These are phyloP conservation scores for Brachyhypopomus occidentalis DNA, from an alignment of 2,113 vertebrate species.

Conservation along the genomic window DNA sequence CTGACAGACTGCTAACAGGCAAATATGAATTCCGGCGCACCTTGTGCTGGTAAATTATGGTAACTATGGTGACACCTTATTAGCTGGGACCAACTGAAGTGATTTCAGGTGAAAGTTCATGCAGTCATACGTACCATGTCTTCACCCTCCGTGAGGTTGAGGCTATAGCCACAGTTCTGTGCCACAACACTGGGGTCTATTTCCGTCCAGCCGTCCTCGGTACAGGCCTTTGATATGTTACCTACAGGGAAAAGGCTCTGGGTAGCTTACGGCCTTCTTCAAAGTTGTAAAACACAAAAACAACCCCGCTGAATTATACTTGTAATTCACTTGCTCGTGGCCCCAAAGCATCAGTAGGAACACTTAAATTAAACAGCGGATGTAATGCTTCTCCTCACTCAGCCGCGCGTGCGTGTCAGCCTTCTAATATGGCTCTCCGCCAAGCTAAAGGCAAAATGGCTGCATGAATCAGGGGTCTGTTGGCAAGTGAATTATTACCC, in stretches of 20 bases:
- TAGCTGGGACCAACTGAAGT: not conserved
- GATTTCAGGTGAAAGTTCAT: not conserved
- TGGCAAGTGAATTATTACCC: not conserved
- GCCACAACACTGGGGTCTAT: slow-evolving; percentile 75
- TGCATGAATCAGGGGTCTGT: not conserved
- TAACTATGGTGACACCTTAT: too few relatives aligned
- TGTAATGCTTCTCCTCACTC: not conserved
- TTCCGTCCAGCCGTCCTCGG: slow-evolving; percentile 78
- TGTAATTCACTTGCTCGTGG: not conserved
- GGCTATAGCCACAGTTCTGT: slow-evolving; percentile 80
- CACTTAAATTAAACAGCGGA: too few relatives aligned
- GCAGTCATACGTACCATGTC: slow-evolving; percentile 71
- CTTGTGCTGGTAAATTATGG: too few relatives aligned
- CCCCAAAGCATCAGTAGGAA: not conserved
- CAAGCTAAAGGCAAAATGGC: not conserved
- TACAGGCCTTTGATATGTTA: slow-evolving; percentile 89
- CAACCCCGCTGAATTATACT: not conserved
- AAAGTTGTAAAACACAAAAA: not conserved
- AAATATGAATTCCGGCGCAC: too few relatives aligned
- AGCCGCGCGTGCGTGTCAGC: not conserved
- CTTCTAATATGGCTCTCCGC: not conserved
- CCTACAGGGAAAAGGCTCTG: slow-evolving; percentile 68
- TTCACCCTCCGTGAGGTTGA: slow-evolving; percentile 70
- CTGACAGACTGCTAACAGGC: too few relatives aligned
- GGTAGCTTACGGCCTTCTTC: not conserved